A percentile compares a stretch with the other conserved stretches of the same genome.
Evolutionary conservation across 2,797 vertebrate genomes (phyloP).

Genomic region (Pangasius macronema): DNA sequence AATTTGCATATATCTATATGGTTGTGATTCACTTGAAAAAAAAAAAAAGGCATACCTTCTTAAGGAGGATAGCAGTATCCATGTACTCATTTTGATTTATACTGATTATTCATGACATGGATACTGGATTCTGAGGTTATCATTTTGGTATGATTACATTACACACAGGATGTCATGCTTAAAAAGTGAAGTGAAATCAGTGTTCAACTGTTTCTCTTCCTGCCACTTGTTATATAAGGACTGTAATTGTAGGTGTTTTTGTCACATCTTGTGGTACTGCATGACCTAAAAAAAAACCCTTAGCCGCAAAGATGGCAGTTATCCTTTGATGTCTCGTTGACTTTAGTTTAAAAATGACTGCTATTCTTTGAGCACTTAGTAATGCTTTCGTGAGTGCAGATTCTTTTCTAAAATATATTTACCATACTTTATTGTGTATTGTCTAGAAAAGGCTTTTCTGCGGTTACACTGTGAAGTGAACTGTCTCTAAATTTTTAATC

Average conservation of each 20-base stretch:
- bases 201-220: background rate
- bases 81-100: background rate
- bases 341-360: background rate
- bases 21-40: background rate
- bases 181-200: background rate
- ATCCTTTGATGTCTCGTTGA: conserved; percentile 13
- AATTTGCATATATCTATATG: background rate
- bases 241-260: background rate
- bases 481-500: conserved; percentile 42
- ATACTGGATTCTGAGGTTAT: too few species aligned
- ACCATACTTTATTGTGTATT: background rate
- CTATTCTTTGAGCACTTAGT: background rate
- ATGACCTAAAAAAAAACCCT: background rate
- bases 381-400: background rate
- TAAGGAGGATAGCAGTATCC: background rate
- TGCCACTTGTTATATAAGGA: background rate
- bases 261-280: background rate
- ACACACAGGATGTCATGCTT: background rate
- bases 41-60: background rate
- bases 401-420: background rate
- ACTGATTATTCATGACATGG: background rate
- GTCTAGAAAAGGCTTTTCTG: conserved; percentile 2
- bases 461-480: background rate
- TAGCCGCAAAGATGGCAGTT: background rate
- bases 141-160: background rate